These are phyloP conservation scores for Carapus acus DNA, from an alignment of 2,797 vertebrate genomes.

Conservation along the genomic window DNA sequence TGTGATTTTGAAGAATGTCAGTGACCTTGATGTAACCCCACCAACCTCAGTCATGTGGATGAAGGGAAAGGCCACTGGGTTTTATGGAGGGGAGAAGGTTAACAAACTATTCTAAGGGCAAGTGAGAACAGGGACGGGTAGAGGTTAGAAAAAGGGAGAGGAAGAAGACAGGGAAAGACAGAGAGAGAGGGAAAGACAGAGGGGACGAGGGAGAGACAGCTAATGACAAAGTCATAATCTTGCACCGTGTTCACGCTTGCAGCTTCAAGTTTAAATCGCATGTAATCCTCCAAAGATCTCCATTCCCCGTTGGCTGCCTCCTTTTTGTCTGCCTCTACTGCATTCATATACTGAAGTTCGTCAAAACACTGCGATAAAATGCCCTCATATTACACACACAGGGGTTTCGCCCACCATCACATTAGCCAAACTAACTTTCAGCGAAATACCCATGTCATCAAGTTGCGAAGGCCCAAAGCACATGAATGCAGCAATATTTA, in stretches of 20 bases:
- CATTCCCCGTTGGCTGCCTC: slow-evolving; percentile 31
- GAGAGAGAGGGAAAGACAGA: no score
- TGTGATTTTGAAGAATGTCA: no score
- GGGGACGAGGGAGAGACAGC: slow-evolving; percentile 12
- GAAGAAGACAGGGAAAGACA: no score
- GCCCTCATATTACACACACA: slow-evolving; percentile 33
- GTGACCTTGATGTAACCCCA: slow-evolving; percentile 20
- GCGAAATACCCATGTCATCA: slow-evolving; percentile 50
- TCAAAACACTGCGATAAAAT: slow-evolving; percentile 48
- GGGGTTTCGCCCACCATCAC: slow-evolving; percentile 15
- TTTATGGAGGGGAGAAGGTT: slow-evolving; percentile 48
- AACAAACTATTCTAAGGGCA: slow-evolving; percentile 42
- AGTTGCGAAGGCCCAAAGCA: slow-evolving; percentile 35
- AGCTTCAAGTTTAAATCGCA: slow-evolving; percentile 54
- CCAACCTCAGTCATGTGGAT: slow-evolving; percentile 31
- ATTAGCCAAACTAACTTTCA: slow-evolving; percentile 49
- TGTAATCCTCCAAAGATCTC: slow-evolving; percentile 60
- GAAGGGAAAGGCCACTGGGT: slow-evolving; percentile 23
- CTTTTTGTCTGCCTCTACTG: slow-evolving; percentile 35
- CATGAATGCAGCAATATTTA: slow-evolving; percentile 51
- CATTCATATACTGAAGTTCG: slow-evolving; percentile 29
- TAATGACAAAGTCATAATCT: slow-evolving; percentile 60
- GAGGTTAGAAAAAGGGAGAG: no score
- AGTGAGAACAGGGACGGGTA: no score
- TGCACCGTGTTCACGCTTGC: slow-evolving; percentile 38